phyloP scores from a whole-genome alignment of 2,888 invertebrate species.

The Cotesia congregata region DNA sequence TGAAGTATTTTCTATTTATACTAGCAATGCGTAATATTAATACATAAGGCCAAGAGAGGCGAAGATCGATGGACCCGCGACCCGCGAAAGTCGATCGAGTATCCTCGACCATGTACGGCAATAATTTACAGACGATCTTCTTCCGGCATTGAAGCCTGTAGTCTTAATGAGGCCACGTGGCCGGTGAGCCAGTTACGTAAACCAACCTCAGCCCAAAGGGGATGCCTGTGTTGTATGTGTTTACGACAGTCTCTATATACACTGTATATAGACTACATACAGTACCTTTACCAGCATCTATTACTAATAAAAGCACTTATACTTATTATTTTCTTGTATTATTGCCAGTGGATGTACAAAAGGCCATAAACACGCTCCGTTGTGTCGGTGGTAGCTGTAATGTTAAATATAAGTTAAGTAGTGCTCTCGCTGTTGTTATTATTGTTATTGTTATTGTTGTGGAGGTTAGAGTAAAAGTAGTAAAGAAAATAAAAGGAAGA shows the following conservation, averaged over 20 bases:
- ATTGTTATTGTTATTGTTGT: neutral
- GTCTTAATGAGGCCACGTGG: constrained; percentile 51
- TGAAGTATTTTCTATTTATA: too few relatives aligned
- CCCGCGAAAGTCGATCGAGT: neutral
- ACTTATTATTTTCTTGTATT: neutral
- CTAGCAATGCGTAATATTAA: too few relatives aligned
- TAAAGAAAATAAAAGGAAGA: constrained; percentile 1
- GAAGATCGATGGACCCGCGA: neutral
- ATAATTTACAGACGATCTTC: constrained; percentile 38
- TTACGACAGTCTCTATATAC: neutral
- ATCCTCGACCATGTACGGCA: constrained; percentile 26
- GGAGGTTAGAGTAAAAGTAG: neutral
- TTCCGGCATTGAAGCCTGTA: constrained; percentile 50
- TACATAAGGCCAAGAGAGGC: too few relatives aligned
- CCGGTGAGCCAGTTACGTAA: constrained; percentile 48
- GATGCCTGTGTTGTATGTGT: constrained; percentile 2
- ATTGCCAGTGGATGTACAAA: neutral
- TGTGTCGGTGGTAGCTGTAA: neutral
- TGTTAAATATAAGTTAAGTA: neutral
- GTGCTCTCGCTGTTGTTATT: neutral
- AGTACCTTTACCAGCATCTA: too few relatives aligned
- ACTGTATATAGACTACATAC: constrained; percentile 36
- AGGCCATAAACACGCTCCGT: neutral
- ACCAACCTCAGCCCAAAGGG: constrained; percentile 31
- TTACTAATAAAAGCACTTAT: neutral